phyloP scores from a whole-genome alignment of 2,888 invertebrate species.

The Zygaena filipendulae region DNA sequence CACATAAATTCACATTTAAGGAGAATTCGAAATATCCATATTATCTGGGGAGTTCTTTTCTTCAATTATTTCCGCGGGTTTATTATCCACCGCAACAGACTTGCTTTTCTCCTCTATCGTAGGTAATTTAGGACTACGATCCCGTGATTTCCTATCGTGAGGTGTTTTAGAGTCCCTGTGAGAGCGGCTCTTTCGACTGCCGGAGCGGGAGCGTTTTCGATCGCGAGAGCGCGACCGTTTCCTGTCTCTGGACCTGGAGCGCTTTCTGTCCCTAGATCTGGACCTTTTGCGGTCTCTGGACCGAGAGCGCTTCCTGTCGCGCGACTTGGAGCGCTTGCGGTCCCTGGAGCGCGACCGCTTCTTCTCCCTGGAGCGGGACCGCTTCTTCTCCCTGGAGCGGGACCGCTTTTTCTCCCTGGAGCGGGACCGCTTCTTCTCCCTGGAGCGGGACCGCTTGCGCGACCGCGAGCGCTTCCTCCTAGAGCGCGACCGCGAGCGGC shows the following conservation, averaged over 20 bases:
- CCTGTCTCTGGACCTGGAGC: slow-evolving; percentile 53
- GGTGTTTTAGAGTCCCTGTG: slow-evolving; percentile 51
- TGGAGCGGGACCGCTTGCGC: slow-evolving; percentile 51
- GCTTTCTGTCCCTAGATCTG: slow-evolving; percentile 54
- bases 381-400: slow-evolving; percentile 46
- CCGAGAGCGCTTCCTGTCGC: slow-evolving; percentile 66
- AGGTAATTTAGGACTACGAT: slow-evolving; percentile 37
- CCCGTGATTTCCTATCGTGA: slow-evolving; percentile 45
- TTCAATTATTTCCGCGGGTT: slow-evolving; percentile 44
- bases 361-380: slow-evolving; percentile 52
- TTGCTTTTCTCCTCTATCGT: slow-evolving; percentile 37
- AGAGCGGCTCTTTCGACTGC: slow-evolving; percentile 50
- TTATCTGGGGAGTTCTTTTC: slow-evolving; percentile 75
- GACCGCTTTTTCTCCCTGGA: slow-evolving; percentile 64
- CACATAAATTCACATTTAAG: too few species aligned
- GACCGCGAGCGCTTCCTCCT: slow-evolving; percentile 62
- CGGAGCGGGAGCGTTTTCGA: slow-evolving; percentile 47
- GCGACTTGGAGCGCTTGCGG: slow-evolving; percentile 66
- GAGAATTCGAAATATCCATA: slow-evolving; percentile 85
- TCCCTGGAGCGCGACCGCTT: slow-evolving; percentile 65
- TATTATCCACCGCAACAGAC: slow-evolving; percentile 26
- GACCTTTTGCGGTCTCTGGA: slow-evolving; percentile 58
- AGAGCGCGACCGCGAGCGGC: slow-evolving; percentile 71
- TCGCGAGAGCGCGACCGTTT: slow-evolving; percentile 54
- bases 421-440: slow-evolving; percentile 71